Evolutionary conservation across 2,888 invertebrate species (phyloP), one percentile per base, ranked within the genome.

Genomic region (Rhopalosiphum nymphaeae): DNA sequence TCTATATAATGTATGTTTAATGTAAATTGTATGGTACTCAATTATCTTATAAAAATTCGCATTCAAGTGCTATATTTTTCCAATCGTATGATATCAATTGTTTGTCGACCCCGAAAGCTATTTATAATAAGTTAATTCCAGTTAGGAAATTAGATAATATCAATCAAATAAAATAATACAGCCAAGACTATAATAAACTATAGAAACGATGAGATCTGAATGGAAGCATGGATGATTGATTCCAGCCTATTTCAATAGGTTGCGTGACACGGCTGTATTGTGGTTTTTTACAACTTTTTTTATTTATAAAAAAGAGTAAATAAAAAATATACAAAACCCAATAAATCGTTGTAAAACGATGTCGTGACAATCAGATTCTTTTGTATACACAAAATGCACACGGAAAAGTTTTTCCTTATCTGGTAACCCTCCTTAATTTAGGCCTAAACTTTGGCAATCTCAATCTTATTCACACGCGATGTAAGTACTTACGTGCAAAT

Each of bases 301-400:
- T 86, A 3, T 53, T 9, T 13, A 36, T 11, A 44, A 61, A 86
- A 86, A 91, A 91, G 57, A 86, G 42, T 57, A 92, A 53, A 94
- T 36, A 94, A 86, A 86, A 94, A 56, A 57, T 56, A 89, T 86
- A 89, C 57, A 89, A 57, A 84, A 90, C 86, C 67, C 94, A 67
- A 94, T 94, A 94, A 94, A 94, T 94, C 94, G 94, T 56, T 90
- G 85, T 91, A 87, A 94, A 94, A 91, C 86, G 94, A 94, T 91
- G 91, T 94, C 94, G 86, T 94, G 94, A 94, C 94, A 94, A 94
- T 94, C 86, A 94, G 90, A 91, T 94, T 86, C 94, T 91, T 94
- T 94, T 94, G 94, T 94, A 87, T 84, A 84, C 84, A 56, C 53
- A 78, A 87, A 94, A 94, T 67, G 61, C 61, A 86, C 94, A 87